Conservation (phyloP, 2,888 invertebrate genomes). For the Cataglyphis albicans region DNA sequence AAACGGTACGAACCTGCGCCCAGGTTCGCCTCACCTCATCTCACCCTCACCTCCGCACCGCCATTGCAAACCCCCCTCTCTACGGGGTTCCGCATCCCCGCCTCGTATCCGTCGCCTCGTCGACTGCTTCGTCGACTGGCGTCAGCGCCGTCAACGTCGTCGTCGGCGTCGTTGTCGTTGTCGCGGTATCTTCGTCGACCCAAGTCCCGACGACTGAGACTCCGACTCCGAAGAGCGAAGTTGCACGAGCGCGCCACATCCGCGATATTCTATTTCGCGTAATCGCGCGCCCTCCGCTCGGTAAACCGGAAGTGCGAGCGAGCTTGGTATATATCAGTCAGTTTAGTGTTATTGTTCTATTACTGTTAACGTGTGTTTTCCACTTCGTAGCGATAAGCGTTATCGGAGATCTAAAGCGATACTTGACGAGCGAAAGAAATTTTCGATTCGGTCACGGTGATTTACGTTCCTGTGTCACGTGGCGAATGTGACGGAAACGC, state of each 20-base stretch:
- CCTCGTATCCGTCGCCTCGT: conserved; percentile 63
- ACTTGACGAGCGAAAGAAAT: background rate
- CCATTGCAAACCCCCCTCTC: conserved; percentile 58
- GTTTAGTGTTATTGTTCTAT: conserved; percentile 46
- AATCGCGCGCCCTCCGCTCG: conserved; percentile 36
- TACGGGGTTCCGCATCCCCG: conserved; percentile 65
- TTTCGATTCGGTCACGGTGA: background rate
- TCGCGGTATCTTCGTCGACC: conserved; percentile 29
- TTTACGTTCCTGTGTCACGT: conserved; percentile 62
- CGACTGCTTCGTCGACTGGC: conserved; percentile 66
- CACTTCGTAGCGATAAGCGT: conserved; percentile 37
- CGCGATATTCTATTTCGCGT: conserved; percentile 23
- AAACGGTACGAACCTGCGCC: conserved; percentile 72
- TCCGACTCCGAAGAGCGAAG: conserved; percentile 16
- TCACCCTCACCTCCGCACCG: conserved; percentile 59
- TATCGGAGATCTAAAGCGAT: conserved; percentile 17
- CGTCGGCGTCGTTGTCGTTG: conserved; percentile 58
- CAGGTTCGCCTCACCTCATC: conserved; percentile 63
- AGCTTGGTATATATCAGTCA: background rate
- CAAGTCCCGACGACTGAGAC: conserved; percentile 40
- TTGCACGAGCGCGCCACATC: background rate
- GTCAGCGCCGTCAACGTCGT: conserved; percentile 67
- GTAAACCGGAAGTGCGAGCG: conserved; percentile 32
- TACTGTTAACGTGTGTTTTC: conserved; percentile 41
- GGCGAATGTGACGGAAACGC: conserved; percentile 62